Conservation (phyloP, 2,888 invertebrate species). For the Chironomus riparius region DNA sequence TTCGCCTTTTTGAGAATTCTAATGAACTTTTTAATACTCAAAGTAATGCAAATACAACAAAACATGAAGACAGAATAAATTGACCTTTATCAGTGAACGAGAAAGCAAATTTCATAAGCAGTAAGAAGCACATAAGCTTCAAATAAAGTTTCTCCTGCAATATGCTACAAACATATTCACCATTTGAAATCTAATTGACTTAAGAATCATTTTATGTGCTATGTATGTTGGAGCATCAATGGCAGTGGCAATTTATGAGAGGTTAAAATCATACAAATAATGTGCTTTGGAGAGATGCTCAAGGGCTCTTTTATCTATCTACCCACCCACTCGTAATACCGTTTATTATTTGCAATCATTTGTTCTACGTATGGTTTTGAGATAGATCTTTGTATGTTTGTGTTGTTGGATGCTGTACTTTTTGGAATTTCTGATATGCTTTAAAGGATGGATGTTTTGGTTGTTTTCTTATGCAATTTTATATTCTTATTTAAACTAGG, state of each 20-base stretch:
- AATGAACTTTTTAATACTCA: too few species aligned
- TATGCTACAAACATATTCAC: neutral
- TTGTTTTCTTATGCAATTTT: neutral
- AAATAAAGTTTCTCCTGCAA: neutral
- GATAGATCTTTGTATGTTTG: neutral
- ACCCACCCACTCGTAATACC: neutral
- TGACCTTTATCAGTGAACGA: too few species aligned
- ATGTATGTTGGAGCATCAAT: neutral
- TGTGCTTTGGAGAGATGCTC: neutral
- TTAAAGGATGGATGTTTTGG: too few species aligned
- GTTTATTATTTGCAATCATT: slow-evolving; percentile 11
- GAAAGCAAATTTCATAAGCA: too few species aligned
- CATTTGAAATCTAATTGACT: neutral
- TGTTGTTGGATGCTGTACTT: neutral
- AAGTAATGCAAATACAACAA: too few species aligned
- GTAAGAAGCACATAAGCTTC: too few species aligned
- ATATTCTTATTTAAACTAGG: too few species aligned
- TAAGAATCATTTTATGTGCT: neutral
- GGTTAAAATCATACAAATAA: slow-evolving; percentile 14
- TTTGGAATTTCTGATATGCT: too few species aligned
- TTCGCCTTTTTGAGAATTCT: too few species aligned
- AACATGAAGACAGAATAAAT: too few species aligned
- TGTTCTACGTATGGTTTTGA: neutral
- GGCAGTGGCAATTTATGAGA: neutral
- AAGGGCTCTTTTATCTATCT: slow-evolving; percentile 7